Conservation (phyloP, 2,113 vertebrate genomes). For the Carettochelys insculpta region DNA sequence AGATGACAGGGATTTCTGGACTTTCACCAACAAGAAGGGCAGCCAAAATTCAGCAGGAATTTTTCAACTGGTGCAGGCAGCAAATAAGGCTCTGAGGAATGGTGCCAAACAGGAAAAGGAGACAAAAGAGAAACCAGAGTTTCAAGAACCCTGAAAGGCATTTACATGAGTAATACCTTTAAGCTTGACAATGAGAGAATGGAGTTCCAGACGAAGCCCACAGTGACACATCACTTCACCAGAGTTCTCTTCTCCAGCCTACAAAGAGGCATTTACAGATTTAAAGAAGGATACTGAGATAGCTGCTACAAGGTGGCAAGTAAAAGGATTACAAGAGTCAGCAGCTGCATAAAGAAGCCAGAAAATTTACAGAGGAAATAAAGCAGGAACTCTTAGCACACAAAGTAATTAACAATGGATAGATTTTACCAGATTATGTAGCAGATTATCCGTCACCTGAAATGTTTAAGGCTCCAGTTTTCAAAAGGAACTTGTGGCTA, state of each 20-base stretch:
- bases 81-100: slow-evolving; percentile 37
- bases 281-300: background rate
- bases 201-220: background rate
- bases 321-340: background rate
- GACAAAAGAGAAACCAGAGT: background rate
- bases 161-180: background rate
- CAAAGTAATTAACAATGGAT: background rate
- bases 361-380: slow-evolving; percentile 7
- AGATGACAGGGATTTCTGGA: slow-evolving; percentile 5
- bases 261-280: background rate
- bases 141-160: slow-evolving; percentile 10
- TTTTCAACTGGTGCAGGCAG: slow-evolving; percentile 27
- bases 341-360: background rate
- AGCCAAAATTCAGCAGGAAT: background rate
- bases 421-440: background rate
- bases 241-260: background rate
- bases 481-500: background rate
- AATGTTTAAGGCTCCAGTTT: background rate
- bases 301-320: background rate
- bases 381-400: background rate
- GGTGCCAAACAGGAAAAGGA: slow-evolving; percentile 25
- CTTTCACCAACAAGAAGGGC: slow-evolving; percentile 3
- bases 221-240: background rate
- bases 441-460: background rate
- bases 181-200: background rate